Conservation (phyloP, 1,140 invertebrate genomes). For the Homalodisca vitripennis region DNA sequence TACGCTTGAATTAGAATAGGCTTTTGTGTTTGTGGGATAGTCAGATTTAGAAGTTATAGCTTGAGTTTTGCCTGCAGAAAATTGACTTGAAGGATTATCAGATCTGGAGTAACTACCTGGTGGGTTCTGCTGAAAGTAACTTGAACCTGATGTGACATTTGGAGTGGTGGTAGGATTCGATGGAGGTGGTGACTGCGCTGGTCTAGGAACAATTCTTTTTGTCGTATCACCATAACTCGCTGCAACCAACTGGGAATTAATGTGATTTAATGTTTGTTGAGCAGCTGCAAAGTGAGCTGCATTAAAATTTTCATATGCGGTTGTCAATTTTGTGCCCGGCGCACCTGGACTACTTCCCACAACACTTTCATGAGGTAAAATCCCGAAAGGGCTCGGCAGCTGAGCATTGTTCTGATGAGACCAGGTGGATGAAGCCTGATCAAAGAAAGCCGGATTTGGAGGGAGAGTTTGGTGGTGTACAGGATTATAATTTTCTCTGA, state of each 20-base stretch:
- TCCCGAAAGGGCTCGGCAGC: constrained; percentile 69
- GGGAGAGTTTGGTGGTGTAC: constrained; percentile 50
- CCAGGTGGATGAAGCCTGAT: constrained; percentile 59
- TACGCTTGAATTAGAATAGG: too few relatives aligned
- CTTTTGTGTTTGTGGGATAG: too few relatives aligned
- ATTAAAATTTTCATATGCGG: constrained; percentile 67
- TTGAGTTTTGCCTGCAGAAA: constrained; percentile 16
- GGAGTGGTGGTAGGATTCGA: constrained; percentile 28
- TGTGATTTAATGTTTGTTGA: constrained; percentile 62
- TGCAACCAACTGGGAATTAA: constrained; percentile 51
- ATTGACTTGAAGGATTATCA: constrained; percentile 28
- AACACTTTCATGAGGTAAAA: constrained; percentile 73
- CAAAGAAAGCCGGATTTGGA: constrained; percentile 60
- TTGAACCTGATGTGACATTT: constrained; percentile 16
- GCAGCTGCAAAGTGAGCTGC: constrained; percentile 62
- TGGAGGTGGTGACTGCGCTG: constrained; percentile 46
- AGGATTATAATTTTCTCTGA: constrained; percentile 45
- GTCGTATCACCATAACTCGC: constrained; percentile 31
- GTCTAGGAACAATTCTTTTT: constrained; percentile 41
- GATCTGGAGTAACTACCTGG: constrained; percentile 2
- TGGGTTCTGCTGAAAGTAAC: constrained; percentile 17
- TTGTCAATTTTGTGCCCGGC: constrained; percentile 51
- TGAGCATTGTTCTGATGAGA: constrained; percentile 60
- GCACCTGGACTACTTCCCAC: constrained; percentile 63
- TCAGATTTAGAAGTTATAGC: background rate